Percentiles rank a stretch among this genome's conserved stretches.
Evolutionary conservation across 2,888 invertebrate genomes (phyloP).

Genomic region (Synanthedon myopaeformis): DNA sequence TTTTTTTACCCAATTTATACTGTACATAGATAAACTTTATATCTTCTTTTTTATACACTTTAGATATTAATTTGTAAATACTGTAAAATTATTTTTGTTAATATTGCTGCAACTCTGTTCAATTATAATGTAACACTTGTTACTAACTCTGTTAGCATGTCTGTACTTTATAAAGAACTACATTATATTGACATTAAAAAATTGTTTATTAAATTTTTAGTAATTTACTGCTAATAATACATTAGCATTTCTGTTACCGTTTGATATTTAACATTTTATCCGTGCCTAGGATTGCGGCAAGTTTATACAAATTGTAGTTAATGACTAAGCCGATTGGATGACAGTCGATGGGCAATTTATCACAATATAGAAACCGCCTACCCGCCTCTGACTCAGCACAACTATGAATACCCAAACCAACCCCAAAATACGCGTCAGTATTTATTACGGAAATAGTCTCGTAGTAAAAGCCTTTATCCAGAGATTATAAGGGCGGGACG

Average conservation of each 20-base stretch:
- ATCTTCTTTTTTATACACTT: no score
- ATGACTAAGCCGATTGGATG: constrained; percentile 31
- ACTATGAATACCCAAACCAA: constrained; percentile 8
- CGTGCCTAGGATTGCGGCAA: constrained; percentile 28
- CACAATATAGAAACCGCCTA: constrained; percentile 27
- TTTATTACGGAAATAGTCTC: background rate
- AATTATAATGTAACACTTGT: no score
- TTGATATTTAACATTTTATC: constrained; percentile 27
- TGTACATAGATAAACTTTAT: no score
- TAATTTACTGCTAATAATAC: no score
- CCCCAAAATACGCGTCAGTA: constrained; percentile 3
- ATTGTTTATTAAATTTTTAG: no score
- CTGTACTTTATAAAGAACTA: no score
- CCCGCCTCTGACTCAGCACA: constrained; percentile 12
- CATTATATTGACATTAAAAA: no score
- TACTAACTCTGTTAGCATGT: no score
- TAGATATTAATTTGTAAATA: no score
- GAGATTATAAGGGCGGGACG: constrained; percentile 1
- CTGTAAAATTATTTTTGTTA: no score
- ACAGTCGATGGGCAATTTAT: constrained; percentile 36
- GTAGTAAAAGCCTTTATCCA: background rate
- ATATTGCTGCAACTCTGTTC: no score
- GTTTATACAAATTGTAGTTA: constrained; percentile 48
- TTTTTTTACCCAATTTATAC: no score
- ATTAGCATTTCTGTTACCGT: constrained; percentile 9